Evolutionary conservation across 2,113 vertebrate species (phyloP).

Genomic region (Trichechus manatus): DNA sequence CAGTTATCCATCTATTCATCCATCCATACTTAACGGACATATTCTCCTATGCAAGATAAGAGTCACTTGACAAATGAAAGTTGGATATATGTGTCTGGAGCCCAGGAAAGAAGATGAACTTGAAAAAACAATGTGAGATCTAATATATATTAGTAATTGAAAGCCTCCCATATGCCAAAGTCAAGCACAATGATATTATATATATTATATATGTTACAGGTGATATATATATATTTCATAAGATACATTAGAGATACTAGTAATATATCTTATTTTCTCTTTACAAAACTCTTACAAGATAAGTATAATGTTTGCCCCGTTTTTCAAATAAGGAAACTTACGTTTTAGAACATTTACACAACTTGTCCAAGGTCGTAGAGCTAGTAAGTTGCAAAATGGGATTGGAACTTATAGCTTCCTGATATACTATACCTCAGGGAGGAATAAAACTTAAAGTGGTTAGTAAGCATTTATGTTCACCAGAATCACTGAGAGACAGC

Average conservation of each 20-base stretch:
- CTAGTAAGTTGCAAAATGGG: neutral
- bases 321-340: too few species aligned
- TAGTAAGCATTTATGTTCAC: neutral
- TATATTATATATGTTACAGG: neutral
- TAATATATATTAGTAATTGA: neutral
- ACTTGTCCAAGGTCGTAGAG: neutral
- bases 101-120: neutral
- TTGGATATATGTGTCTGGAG: neutral
- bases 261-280: neutral
- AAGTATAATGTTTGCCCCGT: too few species aligned
- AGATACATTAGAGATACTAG: neutral
- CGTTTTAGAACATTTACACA: too few species aligned
- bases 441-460: neutral
- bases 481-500: neutral
- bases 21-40: neutral
- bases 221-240: neutral
- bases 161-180: neutral
- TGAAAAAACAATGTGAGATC: neutral
- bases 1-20: neutral
- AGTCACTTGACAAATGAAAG: neutral
- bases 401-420: neutral
- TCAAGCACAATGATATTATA: neutral
- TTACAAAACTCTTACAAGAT: neutral
- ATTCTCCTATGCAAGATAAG: neutral
- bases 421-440: neutral